Evolutionary conservation across 2,888 invertebrate genomes (phyloP), one percentile per base, ranked within the genome.

Genomic region (Phasia obesa): DNA sequence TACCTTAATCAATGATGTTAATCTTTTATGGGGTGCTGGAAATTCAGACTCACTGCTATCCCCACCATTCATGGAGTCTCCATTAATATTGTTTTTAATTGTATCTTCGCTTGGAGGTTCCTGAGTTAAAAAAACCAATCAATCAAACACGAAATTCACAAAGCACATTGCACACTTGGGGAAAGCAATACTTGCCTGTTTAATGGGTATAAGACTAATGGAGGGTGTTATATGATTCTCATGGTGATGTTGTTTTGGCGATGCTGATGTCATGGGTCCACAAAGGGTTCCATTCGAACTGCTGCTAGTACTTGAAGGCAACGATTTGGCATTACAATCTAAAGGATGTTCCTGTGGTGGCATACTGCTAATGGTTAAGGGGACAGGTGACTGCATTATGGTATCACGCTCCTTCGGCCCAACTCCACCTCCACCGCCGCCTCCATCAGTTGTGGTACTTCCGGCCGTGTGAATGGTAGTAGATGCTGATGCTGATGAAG

Each of bases 141-240:
- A 35, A 35, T 47, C 4, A 47, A 47, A 64, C 27, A 23, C 9
- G 15, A 2, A 13, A 2, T 31, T 23, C 13, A 59, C 2, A 49
- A 25, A 19, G n/a, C 0, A 7, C 27, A 5, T 17, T 38, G 2
- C 5, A 13, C 1, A 35, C 11, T 31, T 42, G 2, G 11, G 4
- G 2, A 5, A 35, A 35, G 1, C 2, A 31, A 71, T 60, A 86
- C 87, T 88, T 88, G 93, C 94, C 93, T 95, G 96, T 91, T 97
- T 96, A 86, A 97, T 96, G 79, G 96, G 96, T 92, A 97, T 96
- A 71, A 97, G 92, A 49, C 96, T 96, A 87, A 97, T 96, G 85
- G 96, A 96, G 23, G 96, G 96, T 87, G 96, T 96, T 89, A 96
- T 96, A 87, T 92, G 92, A 84, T 91, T 90, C 81, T 92, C 92